These are phyloP conservation scores for Lerista edwardsae DNA, from an alignment of 2,797 vertebrate species.

Conservation along the genomic window DNA sequence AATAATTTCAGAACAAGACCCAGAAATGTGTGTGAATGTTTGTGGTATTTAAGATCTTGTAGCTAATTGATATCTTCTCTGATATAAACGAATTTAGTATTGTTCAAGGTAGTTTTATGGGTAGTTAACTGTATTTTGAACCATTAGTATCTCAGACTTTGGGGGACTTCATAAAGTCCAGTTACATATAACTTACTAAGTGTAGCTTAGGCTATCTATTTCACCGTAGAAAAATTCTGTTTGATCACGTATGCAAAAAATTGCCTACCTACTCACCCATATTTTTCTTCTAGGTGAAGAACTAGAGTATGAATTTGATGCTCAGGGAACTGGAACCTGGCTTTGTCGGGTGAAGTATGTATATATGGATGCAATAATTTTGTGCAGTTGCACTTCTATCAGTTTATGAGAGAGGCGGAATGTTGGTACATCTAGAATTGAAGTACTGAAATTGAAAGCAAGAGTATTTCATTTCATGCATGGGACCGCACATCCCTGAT, in stretches of 20 bases:
- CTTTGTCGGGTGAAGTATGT: conserved; percentile 94
- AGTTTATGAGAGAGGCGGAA: conserved; percentile 2
- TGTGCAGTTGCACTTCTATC: background rate
- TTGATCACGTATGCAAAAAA: background rate
- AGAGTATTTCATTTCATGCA: no score
- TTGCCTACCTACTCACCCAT: background rate
- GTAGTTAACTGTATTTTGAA: background rate
- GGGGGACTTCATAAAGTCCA: background rate
- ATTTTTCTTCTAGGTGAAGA: conserved; percentile 86
- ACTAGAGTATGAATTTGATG: conserved; percentile 96
- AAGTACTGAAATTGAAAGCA: background rate
- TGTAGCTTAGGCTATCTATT: background rate
- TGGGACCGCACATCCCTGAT: background rate
- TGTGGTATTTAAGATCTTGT: background rate
- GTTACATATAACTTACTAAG: background rate
- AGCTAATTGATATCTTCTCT: background rate
- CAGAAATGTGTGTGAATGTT: background rate
- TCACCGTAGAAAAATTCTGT: background rate
- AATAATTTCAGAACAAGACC: background rate
- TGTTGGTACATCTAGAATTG: conserved; percentile 16
- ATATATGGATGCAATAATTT: conserved; percentile 62
- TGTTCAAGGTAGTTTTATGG: background rate
- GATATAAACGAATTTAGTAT: background rate
- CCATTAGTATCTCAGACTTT: background rate
- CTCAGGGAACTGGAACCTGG: conserved; percentile 91